Evolutionary conservation across 2,888 invertebrate genomes (phyloP).

Genomic region (Nomada ruficornis): DNA sequence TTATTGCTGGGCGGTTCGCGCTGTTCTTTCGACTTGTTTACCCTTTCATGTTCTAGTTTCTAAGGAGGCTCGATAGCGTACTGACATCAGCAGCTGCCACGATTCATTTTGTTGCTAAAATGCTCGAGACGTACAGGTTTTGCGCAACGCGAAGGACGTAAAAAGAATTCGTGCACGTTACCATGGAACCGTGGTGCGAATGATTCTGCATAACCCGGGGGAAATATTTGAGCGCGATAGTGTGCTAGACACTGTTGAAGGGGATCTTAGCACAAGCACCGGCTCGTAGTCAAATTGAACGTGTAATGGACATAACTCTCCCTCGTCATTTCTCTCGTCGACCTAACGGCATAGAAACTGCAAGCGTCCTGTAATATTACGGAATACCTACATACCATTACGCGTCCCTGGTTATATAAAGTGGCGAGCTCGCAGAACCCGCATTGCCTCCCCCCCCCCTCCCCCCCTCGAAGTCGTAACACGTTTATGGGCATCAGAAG

Average conservation of each 20-base stretch:
- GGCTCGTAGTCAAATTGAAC: slow-evolving; percentile 60
- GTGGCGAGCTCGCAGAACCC: slow-evolving; percentile 20
- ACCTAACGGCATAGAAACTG: slow-evolving; percentile 68
- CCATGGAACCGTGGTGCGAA: not conserved
- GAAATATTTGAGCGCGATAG: not conserved
- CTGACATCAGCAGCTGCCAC: no score
- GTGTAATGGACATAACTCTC: slow-evolving; percentile 69
- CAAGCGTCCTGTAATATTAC: slow-evolving; percentile 77
- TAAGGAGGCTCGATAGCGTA: no score
- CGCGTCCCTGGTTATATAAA: slow-evolving; percentile 55
- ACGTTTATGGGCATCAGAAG: slow-evolving; percentile 18
- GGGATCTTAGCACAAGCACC: slow-evolving; percentile 29
- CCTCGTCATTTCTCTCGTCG: slow-evolving; percentile 63
- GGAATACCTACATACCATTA: slow-evolving; percentile 76
- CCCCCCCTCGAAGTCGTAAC: slow-evolving; percentile 2
- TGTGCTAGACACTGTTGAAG: not conserved
- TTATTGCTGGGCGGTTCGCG: slow-evolving; percentile 2
- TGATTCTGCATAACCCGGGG: not conserved
- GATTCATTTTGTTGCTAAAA: no score
- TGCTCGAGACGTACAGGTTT: no score
- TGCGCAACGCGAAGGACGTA: no score
- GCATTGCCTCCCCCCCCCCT: slow-evolving; percentile 5
- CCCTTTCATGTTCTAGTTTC: not conserved
- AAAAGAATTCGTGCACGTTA: not conserved
- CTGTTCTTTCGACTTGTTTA: not conserved